Conservation (phyloP, 2,888 invertebrate species). For the Pediacus dermestoides region DNA sequence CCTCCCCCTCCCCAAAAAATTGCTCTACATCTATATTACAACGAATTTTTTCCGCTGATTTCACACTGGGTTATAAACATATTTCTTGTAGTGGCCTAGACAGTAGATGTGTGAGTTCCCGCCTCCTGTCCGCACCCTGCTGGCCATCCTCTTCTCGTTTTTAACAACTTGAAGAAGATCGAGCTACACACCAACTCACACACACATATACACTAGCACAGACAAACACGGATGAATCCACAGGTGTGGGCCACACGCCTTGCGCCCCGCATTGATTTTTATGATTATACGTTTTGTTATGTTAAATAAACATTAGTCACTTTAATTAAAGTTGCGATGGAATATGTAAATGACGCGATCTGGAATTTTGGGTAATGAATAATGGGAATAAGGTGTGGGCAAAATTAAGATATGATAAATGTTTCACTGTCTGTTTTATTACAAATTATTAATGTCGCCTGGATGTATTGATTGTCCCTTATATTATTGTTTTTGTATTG, state of each 20-base stretch:
- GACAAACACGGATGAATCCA: conserved; percentile 18
- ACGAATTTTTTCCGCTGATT: too few relatives aligned
- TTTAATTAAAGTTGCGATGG: conserved; percentile 45
- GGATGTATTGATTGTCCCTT: too few relatives aligned
- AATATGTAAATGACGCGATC: conserved; percentile 43
- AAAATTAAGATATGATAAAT: conserved; percentile 44
- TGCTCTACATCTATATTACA: too few relatives aligned
- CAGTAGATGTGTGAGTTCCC: conserved; percentile 30
- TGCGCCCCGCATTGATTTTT: conserved; percentile 42
- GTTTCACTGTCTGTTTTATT: conserved; percentile 29
- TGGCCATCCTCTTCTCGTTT: conserved; percentile 16
- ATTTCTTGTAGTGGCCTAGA: conserved; percentile 10
- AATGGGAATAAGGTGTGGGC: conserved; percentile 38
- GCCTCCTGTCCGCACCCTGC: conserved; percentile 36
- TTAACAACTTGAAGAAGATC: conserved; percentile 6
- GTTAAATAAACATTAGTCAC: conserved; percentile 49
- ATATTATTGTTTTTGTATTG: too few relatives aligned
- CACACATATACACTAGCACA: background rate
- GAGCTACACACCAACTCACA: conserved; percentile 1
- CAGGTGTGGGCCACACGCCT: conserved; percentile 46
- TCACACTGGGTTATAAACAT: too few relatives aligned
- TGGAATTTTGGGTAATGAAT: conserved; percentile 33
- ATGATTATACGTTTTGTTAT: conserved; percentile 49
- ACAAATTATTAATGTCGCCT: conserved; percentile 15
- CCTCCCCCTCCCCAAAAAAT: too few relatives aligned